A percentile compares a stretch with the other conserved stretches of the same genome.
Conservation (phyloP, 2,113 vertebrate species). For the Sturnus vulgaris region DNA sequence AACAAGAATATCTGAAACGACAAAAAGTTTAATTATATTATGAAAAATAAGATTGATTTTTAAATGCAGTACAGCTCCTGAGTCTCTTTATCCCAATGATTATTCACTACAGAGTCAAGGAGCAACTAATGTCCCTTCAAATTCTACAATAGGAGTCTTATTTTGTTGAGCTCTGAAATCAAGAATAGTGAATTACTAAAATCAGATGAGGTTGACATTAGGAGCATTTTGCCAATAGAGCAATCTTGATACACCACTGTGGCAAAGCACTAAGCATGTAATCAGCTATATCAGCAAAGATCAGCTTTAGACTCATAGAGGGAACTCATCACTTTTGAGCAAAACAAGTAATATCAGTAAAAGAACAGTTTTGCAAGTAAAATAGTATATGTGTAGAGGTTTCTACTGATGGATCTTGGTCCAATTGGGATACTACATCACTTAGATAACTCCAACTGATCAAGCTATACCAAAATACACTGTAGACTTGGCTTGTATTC, state of each 20-base stretch:
- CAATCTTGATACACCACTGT: background rate
- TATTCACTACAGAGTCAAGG: background rate
- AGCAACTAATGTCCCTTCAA: background rate
- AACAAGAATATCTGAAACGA: slow-evolving; percentile 1
- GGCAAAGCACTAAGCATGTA: background rate
- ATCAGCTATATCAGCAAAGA: slow-evolving; percentile 4
- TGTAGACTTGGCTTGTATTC: background rate
- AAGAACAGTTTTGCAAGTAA: slow-evolving; percentile 4
- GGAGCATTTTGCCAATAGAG: slow-evolving; percentile 2
- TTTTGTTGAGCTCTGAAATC: slow-evolving; percentile 20
- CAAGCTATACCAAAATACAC: background rate
- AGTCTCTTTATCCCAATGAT: slow-evolving; percentile 7
- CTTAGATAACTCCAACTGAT: background rate
- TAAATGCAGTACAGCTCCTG: slow-evolving; percentile 20
- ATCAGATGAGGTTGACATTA: background rate
- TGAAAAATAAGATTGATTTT: slow-evolving; percentile 39
- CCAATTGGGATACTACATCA: background rate
- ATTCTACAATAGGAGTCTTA: background rate
- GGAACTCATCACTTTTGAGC: background rate
- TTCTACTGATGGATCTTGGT: background rate
- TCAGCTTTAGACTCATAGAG: background rate
- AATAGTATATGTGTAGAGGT: background rate
- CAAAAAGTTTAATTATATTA: slow-evolving; percentile 22
- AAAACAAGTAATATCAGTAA: slow-evolving; percentile 1
- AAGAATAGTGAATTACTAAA: slow-evolving; percentile 4